A percentile compares a stretch with the other conserved stretches of the same genome.
These are phyloP conservation scores for Anisognathus igniventris DNA, from an alignment of 2,797 vertebrate species.

Conservation along the genomic window DNA sequence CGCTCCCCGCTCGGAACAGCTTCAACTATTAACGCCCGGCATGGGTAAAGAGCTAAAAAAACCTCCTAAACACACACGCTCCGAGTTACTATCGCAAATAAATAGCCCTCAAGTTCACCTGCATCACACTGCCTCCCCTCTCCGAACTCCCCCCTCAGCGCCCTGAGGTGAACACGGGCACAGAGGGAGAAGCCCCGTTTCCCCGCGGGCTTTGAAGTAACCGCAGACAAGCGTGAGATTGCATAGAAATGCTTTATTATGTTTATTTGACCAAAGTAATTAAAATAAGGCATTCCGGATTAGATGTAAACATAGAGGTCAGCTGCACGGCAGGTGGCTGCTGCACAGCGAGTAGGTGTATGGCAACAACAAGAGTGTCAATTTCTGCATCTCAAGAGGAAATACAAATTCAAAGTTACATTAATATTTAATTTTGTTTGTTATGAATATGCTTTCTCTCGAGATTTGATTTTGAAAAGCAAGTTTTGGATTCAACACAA, in stretches of 20 bases:
- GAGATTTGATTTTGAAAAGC: not conserved
- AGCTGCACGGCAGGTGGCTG: not conserved
- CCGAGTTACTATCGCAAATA: accelerated
- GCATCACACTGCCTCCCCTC: too few relatives aligned
- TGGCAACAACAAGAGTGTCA: accelerated
- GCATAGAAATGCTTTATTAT: constrained; percentile 43
- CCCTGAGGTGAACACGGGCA: accelerated
- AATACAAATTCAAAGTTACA: not conserved
- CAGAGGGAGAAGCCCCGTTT: accelerated
- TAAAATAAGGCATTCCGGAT: not conserved
- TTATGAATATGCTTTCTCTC: not conserved
- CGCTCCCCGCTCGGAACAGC: too few relatives aligned
- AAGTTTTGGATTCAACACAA: not conserved
- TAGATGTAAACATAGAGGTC: not conserved
- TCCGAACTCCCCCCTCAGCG: too few relatives aligned
- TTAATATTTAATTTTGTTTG: not conserved
- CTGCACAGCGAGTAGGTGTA: not conserved
- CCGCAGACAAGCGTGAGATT: not conserved
- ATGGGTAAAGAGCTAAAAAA: accelerated
- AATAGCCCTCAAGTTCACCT: not conserved
- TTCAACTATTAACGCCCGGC: accelerated
- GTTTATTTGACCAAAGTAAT: constrained; percentile 3
- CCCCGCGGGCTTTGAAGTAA: not conserved
- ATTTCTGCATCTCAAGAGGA: not conserved
- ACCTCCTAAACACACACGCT: accelerated